Base-by-base conservation (phyloP, 1,140 invertebrate genomes). In the Melanaphis sacchari region DNA sequence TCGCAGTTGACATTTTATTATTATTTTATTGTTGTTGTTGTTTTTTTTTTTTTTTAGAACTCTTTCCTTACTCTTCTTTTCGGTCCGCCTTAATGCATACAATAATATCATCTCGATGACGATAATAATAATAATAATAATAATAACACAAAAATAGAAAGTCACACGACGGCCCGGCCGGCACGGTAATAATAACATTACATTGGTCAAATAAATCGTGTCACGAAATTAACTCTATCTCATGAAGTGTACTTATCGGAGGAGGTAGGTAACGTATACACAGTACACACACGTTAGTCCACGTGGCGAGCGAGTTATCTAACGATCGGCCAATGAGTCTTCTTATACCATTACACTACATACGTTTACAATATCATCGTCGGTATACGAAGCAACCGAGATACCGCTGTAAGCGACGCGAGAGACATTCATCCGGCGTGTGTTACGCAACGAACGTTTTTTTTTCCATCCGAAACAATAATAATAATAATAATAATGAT, bases 1-100 rank as follows among this genome's bases (percentile, higher is more conserved):
- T 90, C 89, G 6, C 52, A 40, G 89, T 90, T 90, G 89, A 90
- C 89, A 90, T 90, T 90, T 90, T 90, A 90, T 90, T 90, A 90
- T 90, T 90, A 41, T 66, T 90, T 22, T 66, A n/a, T 49, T 88
- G 31, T 89, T 89, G 87, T 89, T 89, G 87, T 43, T 85, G 36
- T 85, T 43, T 43, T 88, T 46, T 88, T 85, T 85, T 88, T 88
- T 90, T 31, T 90, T 31, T 59, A 59, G 59, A 40, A 59, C 52
- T 41, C 41, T 90, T 59, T 22, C 52, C 36, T 9, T 41, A 43
- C 89, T 90, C 89, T 90, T 59, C 88, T 90, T 41, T 90, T 90
- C 26, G 89, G 89, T 59, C 38, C 31, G 15, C 15, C 52, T 59
- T 36, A 40, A 59, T 90, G 43, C 22, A 66, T 59, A 59, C 15